Evolutionary conservation across 2,888 invertebrate species (phyloP).

Genomic region (Neelides folsomi): DNA sequence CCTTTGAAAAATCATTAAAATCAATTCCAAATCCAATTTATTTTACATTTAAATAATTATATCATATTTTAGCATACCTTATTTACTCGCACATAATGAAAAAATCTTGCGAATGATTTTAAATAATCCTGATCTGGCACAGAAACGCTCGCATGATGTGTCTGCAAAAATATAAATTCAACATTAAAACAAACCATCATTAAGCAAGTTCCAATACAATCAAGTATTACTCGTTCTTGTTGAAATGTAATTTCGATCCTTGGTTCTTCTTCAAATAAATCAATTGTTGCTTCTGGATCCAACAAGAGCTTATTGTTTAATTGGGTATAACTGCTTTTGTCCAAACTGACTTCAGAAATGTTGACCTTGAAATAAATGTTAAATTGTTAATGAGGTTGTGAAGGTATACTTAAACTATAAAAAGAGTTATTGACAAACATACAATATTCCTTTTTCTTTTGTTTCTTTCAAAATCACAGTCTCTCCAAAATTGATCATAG

Average conservation of each 20-base stretch:
- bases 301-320: not conserved
- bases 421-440: not conserved
- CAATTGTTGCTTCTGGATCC: not conserved
- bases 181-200: too few relatives aligned
- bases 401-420: not conserved
- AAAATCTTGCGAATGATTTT: constrained; percentile 18
- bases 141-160: not conserved
- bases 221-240: constrained; percentile 19
- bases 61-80: constrained; percentile 14
- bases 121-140: constrained; percentile 10
- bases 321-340: constrained; percentile 7
- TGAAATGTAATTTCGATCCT: constrained; percentile 14
- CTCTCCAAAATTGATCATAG: constrained; percentile 29
- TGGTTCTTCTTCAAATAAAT: constrained; percentile 11
- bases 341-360: constrained; percentile 2
- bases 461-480: constrained; percentile 31
- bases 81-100: constrained; percentile 19
- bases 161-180: too few relatives aligned
- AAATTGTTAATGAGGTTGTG: not conserved
- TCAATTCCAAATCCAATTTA: not conserved
- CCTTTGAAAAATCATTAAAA: constrained; percentile 8
- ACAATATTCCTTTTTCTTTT: constrained; percentile 29
- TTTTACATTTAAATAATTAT: not conserved
- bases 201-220: too few relatives aligned
- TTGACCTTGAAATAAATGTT: constrained; percentile 3